Conservation (phyloP, 2,113 vertebrate genomes). For the Girardinichthys multiradiatus region DNA sequence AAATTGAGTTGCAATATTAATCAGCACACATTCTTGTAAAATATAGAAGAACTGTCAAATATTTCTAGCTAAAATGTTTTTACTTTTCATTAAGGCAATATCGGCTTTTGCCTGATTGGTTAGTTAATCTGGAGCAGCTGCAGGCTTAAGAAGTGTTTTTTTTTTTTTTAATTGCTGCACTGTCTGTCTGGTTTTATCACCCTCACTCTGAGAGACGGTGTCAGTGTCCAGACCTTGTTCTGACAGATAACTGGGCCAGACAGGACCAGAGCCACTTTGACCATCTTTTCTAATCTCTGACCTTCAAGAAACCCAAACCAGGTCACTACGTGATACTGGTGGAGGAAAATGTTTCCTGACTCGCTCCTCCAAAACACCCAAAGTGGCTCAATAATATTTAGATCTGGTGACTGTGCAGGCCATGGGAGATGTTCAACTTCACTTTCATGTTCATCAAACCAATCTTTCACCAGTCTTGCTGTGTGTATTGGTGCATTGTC, state of each 20-base stretch:
- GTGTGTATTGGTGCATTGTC: too few relatives aligned
- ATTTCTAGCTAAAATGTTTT: background rate
- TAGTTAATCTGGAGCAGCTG: too few relatives aligned
- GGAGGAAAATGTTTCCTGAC: too few relatives aligned
- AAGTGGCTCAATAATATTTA: too few relatives aligned
- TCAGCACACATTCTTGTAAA: background rate
- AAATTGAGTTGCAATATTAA: background rate
- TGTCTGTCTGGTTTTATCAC: slow-evolving; percentile 15
- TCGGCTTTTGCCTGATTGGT: too few relatives aligned
- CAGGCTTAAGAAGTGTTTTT: background rate
- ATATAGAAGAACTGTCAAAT: background rate
- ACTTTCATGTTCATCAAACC: too few relatives aligned
- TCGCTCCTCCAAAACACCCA: too few relatives aligned
- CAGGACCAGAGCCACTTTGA: background rate
- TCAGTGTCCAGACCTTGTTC: slow-evolving; percentile 3
- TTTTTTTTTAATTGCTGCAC: background rate
- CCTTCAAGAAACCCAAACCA: background rate
- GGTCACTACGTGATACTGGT: too few relatives aligned
- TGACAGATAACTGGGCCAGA: slow-evolving; percentile 7
- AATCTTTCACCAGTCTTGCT: too few relatives aligned
- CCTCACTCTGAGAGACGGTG: background rate
- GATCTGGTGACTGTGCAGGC: too few relatives aligned
- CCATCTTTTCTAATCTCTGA: background rate
- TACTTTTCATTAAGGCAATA: background rate
- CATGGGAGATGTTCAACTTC: too few relatives aligned